Evolutionary conservation across 2,888 invertebrate genomes (phyloP).

Genomic region (Camptogramma bilineatum): DNA sequence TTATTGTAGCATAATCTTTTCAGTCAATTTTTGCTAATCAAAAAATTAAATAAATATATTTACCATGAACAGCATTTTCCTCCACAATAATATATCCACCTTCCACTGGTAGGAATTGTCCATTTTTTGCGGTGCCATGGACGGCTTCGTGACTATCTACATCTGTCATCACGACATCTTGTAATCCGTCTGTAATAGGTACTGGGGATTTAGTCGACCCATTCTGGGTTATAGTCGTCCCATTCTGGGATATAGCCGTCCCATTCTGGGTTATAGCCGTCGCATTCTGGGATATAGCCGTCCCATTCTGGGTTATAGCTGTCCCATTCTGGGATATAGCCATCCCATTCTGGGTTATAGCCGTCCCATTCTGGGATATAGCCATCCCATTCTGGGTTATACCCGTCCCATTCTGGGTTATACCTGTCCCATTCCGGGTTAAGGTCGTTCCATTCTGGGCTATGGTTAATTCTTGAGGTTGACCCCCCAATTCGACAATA

Average conservation of each 20-base stretch:
- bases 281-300: conserved; percentile 20
- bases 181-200: conserved; percentile 19
- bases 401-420: conserved; percentile 31
- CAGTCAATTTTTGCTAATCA: too few species aligned
- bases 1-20: too few species aligned
- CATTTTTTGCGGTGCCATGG: conserved; percentile 62
- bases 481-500: conserved; percentile 64
- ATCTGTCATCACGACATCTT: conserved; percentile 69
- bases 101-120: conserved; percentile 72
- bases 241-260: conserved; percentile 19
- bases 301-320: conserved; percentile 18
- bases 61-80: conserved; percentile 60
- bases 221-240: conserved; percentile 19
- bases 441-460: conserved; percentile 23
- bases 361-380: conserved; percentile 16
- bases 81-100: conserved; percentile 76
- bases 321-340: conserved; percentile 17
- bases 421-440: conserved; percentile 10
- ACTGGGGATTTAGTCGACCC: conserved; percentile 29
- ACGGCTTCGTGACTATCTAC: conserved; percentile 53
- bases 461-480: conserved; percentile 11
- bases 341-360: conserved; percentile 30
- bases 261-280: conserved; percentile 11
- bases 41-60: conserved; percentile 29
- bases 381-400: conserved; percentile 19